Evolutionary conservation across 2,797 vertebrate genomes (phyloP).

Genomic region (Sphaeramia orbicularis): DNA sequence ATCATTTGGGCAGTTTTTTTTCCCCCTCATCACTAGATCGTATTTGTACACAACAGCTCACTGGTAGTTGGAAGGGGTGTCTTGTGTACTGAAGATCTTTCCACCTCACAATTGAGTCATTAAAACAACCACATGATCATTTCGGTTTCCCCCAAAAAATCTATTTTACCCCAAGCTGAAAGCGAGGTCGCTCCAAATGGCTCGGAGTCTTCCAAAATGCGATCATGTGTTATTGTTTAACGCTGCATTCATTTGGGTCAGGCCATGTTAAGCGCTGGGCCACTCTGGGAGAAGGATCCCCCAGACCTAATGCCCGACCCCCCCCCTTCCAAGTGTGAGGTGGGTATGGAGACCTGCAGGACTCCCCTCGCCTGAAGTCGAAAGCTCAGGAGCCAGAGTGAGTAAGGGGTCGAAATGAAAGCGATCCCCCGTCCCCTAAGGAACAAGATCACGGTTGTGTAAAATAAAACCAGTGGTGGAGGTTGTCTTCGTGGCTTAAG

Average conservation of each 20-base stretch:
- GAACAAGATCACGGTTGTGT: conserved; percentile 78
- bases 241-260: conserved; percentile 75
- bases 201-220: conserved; percentile 69
- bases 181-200: conserved; percentile 70
- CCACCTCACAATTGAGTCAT: conserved; percentile 80
- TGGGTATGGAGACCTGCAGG: conserved; percentile 71
- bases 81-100: conserved; percentile 73
- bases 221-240: conserved; percentile 85
- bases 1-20: conserved; percentile 38
- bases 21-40: conserved; percentile 30
- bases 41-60: conserved; percentile 72
- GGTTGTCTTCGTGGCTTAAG: conserved; percentile 74
- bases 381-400: conserved; percentile 77
- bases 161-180: conserved; percentile 70
- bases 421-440: conserved; percentile 75
- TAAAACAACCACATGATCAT: conserved; percentile 80
- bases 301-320: conserved; percentile 69
- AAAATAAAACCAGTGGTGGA: conserved; percentile 81
- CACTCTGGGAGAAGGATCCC: conserved; percentile 57
- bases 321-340: conserved; percentile 68
- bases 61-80: conserved; percentile 64
- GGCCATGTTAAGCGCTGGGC: conserved; percentile 62
- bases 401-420: conserved; percentile 81
- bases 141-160: conserved; percentile 80
- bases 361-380: conserved; percentile 76